Evolutionary conservation across 1,140 invertebrate species (phyloP), one percentile per base, ranked within the genome.

Genomic region (Augochlora pura): DNA sequence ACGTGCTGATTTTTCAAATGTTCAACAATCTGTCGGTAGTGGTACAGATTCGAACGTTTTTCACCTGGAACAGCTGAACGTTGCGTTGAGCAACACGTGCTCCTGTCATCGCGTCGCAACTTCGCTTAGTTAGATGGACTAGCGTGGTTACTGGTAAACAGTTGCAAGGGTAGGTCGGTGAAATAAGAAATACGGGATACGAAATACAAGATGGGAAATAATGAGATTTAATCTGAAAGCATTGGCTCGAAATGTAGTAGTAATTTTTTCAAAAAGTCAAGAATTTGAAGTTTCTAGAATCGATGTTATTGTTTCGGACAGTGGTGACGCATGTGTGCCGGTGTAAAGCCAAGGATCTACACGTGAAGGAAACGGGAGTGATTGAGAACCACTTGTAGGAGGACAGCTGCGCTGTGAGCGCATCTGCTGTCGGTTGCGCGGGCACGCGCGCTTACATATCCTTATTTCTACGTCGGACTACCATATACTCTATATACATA

Each of bases 351-450:
- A 2, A 10, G 10, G 38, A 73, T 74, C 49, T 71, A 80, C 42
- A 52, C 49, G 84, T 65, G 76, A 78, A 89, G 71, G 70, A 82
- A 87, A 88, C 87, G 86, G 82, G 87, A 87, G 88, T 90, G 90
- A 92, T 91, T 92, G 91, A 91, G 92, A 92, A 92, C 91, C 92
- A 92, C 91, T 93, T 92, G 91, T 92, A 92, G 91, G 91, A 91
- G 92, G 91, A 92, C 91, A 92, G 92, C 91, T 92, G 91, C 90
- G 85, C 85, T 86, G 73, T 77, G 85, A 85, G 90, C 89, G 91
- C 92, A 92, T 92, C 92, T 92, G 92, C 91, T 90, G 91, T 90
- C 90, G 91, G 90, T 92, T 91, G 90, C 88, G 79, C 86, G 89
- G 90, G 89, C 90, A 91, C 91, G 90, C 91, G 90, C 90, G 91